Conservation (phyloP, 2,113 vertebrate species). For the Psammodynastes pulverulentus region DNA sequence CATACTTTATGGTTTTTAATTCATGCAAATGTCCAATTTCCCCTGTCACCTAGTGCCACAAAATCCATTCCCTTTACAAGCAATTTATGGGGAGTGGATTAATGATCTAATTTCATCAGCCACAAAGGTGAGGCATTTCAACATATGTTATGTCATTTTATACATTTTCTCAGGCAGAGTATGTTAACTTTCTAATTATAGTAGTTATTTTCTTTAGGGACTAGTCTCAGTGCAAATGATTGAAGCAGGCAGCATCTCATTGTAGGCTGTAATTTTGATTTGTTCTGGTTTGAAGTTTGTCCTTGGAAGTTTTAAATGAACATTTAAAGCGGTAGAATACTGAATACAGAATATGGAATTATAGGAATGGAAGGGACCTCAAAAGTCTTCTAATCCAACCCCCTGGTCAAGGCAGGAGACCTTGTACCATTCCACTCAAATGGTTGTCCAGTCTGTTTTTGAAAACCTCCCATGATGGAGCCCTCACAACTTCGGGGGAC, state of each 20-base stretch:
- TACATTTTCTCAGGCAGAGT: constrained; percentile 33
- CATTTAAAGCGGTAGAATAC: not conserved
- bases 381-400: not conserved
- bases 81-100: not conserved
- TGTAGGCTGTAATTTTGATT: not conserved
- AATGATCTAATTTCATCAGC: constrained; percentile 56
- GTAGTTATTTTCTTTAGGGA: not conserved
- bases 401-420: not conserved
- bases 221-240: not conserved
- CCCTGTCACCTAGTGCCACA: constrained; percentile 53
- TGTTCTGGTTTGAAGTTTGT: not conserved
- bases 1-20: constrained; percentile 22
- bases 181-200: constrained; percentile 55
- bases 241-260: not conserved
- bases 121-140: constrained; percentile 56
- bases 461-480: not conserved
- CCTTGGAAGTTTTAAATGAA: not conserved
- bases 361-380: not conserved
- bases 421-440: not conserved
- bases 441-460: not conserved
- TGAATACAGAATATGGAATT: not conserved
- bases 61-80: constrained; percentile 36
- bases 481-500: not conserved
- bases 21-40: constrained; percentile 50
- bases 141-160: constrained; percentile 58